These are phyloP conservation scores for Australoheros scitulus DNA, from an alignment of 2,113 vertebrate genomes.

Conservation along the genomic window DNA sequence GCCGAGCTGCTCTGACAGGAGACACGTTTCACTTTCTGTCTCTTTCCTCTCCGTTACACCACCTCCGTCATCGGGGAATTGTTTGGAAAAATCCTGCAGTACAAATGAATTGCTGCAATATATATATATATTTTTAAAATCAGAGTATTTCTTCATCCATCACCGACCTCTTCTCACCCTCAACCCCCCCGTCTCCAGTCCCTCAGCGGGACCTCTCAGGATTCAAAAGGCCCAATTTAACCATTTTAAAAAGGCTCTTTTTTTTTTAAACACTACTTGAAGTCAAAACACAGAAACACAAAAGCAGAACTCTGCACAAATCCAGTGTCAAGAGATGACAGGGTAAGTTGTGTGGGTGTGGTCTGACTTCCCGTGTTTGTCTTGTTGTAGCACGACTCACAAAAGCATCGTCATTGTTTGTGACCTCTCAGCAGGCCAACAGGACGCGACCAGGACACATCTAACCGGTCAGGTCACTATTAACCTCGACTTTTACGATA, in stretches of 20 bases:
- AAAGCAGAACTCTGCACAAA: not conserved
- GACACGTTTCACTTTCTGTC: conserved; percentile 15
- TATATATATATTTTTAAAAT: not conserved
- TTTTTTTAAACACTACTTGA: not conserved
- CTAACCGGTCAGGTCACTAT: no score
- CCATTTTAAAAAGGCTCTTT: not conserved
- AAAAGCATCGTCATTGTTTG: not conserved
- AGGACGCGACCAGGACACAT: no score
- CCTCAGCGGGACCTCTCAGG: not conserved
- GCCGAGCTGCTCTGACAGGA: not conserved
- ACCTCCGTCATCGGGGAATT: conserved; percentile 32
- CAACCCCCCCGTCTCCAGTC: not conserved
- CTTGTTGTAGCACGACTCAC: not conserved
- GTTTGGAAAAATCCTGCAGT: conserved; percentile 31
- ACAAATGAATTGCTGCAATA: conserved; percentile 20
- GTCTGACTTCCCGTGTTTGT: not conserved
- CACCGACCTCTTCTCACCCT: not conserved
- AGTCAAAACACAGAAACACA: not conserved
- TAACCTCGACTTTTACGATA: no score
- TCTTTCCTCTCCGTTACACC: conserved; percentile 32
- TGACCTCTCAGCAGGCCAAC: not conserved
- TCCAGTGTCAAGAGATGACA: not conserved
- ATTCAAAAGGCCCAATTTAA: conserved; percentile 15
- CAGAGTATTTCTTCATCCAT: not conserved
- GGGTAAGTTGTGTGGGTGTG: not conserved